Evolutionary conservation across 2,888 invertebrate species (phyloP), one percentile per base, ranked within the genome.

Genomic region (Microctonus aethiopoides): DNA sequence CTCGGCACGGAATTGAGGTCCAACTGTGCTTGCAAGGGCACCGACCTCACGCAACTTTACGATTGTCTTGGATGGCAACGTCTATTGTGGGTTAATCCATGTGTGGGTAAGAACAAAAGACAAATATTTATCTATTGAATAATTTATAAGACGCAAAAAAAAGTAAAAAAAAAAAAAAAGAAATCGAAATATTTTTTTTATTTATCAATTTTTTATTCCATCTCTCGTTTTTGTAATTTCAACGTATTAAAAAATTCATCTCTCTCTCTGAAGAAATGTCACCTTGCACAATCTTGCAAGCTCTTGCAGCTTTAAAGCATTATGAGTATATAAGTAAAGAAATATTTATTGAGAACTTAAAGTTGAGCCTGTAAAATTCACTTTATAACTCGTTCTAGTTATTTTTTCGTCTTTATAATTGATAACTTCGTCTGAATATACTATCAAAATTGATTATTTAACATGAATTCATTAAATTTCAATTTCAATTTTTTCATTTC

Each of bases 11-110:
- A 94, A 84, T 89, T 97, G 62, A 89, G 96, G 75, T 94, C 94
- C 46, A 94, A 94, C 67, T 97, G 97, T 84, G 94, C 94, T 54
- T 97, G 97, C 85, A 92, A 95, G 74, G 95, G 95, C 39, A 93
- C 94, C 1, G 95, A 96, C 88, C 91, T 93, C 82, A 92, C 93
- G 46, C 94, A 95, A 84, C 89, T 95, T 39, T 95, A 95, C 85
- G 94, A 95, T 82, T 96, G 96, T 80, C 90, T 96, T 0, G 96
- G 95, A 65, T 96, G 96, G 96, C 95, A 96, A 81, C 87, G 96
- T 71, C 89, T 96, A 51, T 89, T 96, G 46, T 96, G 96, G 96
- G 92, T 96, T 72, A 96, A 96, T 87, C 95, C 96, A 65, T 96
- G 96, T 87, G 96, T 96, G 79, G 95, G 96, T 96, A 87, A 91